phyloP scores from a whole-genome alignment of 2,888 invertebrate species.

The Xestia xanthographa region DNA sequence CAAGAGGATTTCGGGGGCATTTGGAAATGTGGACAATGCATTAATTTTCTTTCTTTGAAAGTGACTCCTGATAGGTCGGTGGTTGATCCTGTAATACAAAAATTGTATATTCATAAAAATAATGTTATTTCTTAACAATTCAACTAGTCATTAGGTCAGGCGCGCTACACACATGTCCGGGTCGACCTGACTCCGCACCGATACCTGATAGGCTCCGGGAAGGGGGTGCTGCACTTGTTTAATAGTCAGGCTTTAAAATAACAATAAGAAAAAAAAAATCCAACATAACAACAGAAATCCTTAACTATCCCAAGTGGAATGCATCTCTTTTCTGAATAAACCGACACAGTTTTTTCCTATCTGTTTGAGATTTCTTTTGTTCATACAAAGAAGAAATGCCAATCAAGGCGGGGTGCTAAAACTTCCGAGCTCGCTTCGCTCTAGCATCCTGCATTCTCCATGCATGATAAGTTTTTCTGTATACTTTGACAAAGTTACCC shows the following conservation, averaged over 20 bases:
- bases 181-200: neutral
- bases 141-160: constrained; percentile 6
- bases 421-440: no score
- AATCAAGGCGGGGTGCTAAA: neutral
- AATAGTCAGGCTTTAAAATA: neutral
- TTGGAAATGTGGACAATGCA: constrained; percentile 86
- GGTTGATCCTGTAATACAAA: constrained; percentile 93
- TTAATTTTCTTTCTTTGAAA: constrained; percentile 94
- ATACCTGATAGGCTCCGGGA: neutral
- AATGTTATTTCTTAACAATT: neutral
- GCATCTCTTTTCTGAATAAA: neutral
- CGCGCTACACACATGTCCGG: neutral
- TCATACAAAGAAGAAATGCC: neutral
- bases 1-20: constrained; percentile 66
- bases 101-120: neutral
- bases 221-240: neutral
- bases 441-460: neutral
- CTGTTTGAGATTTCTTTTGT: neutral
- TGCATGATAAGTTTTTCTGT: neutral
- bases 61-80: constrained; percentile 95
- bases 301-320: neutral
- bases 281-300: neutral
- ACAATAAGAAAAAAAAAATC: neutral
- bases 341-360: neutral
- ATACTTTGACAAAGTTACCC: neutral